phyloP scores from a whole-genome alignment of 2,888 invertebrate genomes.

The Drosophila atroscutellata region DNA sequence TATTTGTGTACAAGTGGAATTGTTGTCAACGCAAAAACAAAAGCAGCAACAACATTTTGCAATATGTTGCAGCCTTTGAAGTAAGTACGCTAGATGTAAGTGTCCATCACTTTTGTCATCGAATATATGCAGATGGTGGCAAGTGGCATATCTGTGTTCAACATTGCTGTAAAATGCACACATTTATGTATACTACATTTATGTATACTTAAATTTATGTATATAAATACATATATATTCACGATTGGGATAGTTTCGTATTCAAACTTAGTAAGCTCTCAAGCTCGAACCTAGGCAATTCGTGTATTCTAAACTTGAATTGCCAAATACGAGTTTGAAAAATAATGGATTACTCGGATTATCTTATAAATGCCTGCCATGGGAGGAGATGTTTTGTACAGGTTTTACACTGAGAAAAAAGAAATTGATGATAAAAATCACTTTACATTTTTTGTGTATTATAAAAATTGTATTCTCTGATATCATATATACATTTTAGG shows the following conservation, averaged over 20 bases:
- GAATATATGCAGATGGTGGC: not conserved
- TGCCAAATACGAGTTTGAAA: not conserved
- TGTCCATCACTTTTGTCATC: not conserved
- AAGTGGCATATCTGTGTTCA: not conserved
- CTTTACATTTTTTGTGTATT: not conserved
- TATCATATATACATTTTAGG: too few species aligned
- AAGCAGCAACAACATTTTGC: constrained; percentile 44
- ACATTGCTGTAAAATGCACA: not conserved
- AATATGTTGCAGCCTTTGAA: constrained; percentile 38
- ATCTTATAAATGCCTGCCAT: not conserved
- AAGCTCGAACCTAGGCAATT: not conserved
- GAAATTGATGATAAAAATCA: not conserved
- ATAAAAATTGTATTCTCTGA: too few species aligned
- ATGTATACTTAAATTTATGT: not conserved
- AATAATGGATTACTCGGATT: not conserved
- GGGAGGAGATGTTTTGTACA: not conserved
- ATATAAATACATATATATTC: not conserved
- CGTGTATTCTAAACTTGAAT: not conserved
- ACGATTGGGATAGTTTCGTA: not conserved
- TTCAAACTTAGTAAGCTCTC: not conserved
- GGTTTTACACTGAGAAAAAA: not conserved
- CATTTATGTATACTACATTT: not conserved
- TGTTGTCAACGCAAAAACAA: constrained; percentile 57
- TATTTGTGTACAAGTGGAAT: constrained; percentile 60
- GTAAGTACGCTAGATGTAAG: not conserved